Evolutionary conservation across 2,888 invertebrate species (phyloP).

Genomic region (Morpho deidamia): DNA sequence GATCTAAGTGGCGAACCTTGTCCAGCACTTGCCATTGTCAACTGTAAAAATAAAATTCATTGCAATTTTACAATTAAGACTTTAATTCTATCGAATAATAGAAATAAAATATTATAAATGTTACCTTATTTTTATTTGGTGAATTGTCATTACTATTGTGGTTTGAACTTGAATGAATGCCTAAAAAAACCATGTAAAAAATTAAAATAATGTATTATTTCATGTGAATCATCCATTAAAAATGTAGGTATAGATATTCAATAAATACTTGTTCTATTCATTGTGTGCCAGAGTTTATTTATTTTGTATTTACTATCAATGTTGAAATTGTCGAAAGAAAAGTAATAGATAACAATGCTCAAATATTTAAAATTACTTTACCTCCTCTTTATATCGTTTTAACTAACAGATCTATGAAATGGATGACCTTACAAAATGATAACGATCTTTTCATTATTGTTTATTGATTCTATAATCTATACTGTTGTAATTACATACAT

Average conservation of each 20-base stretch:
- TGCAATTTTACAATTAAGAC: background rate
- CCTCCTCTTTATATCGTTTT: no score
- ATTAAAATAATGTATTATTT: background rate
- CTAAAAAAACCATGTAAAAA: conserved; percentile 34
- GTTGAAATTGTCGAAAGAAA: no score
- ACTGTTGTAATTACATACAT: no score
- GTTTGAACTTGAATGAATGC: conserved; percentile 57
- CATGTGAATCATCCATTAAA: background rate
- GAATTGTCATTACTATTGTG: conserved; percentile 66
- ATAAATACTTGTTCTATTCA: no score
- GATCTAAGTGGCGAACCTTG: conserved; percentile 87
- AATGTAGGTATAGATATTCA: background rate
- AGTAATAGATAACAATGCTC: no score
- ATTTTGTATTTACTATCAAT: no score
- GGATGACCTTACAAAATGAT: no score
- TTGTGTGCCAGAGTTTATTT: no score
- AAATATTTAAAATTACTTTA: no score
- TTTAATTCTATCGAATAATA: background rate
- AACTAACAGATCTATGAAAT: no score
- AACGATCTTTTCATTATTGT: no score
- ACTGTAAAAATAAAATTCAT: conserved; percentile 40
- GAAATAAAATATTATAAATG: background rate
- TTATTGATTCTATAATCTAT: no score
- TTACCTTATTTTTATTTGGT: conserved; percentile 67
- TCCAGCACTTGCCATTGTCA: conserved; percentile 77